phyloP scores from a whole-genome alignment of 2,113 vertebrate genomes.

The Cynoglossus semilaevis region DNA sequence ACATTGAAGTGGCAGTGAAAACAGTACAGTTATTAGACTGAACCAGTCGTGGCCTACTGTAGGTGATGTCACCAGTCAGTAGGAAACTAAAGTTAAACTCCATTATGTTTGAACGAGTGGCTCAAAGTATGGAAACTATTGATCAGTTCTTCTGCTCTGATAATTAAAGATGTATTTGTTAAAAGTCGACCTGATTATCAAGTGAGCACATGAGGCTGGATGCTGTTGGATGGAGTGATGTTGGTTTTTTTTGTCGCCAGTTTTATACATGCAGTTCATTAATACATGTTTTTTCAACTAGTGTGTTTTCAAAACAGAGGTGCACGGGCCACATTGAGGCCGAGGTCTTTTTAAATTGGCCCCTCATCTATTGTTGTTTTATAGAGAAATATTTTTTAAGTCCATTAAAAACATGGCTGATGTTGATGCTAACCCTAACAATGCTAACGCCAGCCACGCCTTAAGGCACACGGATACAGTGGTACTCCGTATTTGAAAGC shows the following conservation, averaged over 20 bases:
- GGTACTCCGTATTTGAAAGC: too few species aligned
- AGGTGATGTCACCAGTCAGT: constrained; percentile 44
- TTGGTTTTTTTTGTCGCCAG: constrained; percentile 27
- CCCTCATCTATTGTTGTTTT: too few species aligned
- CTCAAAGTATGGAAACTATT: constrained; percentile 70
- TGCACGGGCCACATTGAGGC: too few species aligned
- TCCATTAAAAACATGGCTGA: too few species aligned
- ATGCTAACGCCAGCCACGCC: too few species aligned
- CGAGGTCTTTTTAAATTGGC: too few species aligned
- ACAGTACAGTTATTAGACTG: background rate
- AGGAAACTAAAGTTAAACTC: constrained; percentile 60
- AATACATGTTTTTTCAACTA: too few species aligned
- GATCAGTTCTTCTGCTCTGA: constrained; percentile 55
- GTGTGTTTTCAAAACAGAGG: too few species aligned
- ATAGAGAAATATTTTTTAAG: too few species aligned
- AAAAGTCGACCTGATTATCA: constrained; percentile 66
- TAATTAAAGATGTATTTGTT: constrained; percentile 74
- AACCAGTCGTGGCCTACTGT: constrained; percentile 12
- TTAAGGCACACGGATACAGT: too few species aligned
- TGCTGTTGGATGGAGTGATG: constrained; percentile 41
- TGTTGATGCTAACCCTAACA: too few species aligned
- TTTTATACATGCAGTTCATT: background rate
- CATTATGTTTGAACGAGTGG: constrained; percentile 48
- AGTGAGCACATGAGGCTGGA: constrained; percentile 66
- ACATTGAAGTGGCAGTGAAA: background rate